Conservation (phyloP, 2,113 vertebrate genomes). For the Xenus cinereus region DNA sequence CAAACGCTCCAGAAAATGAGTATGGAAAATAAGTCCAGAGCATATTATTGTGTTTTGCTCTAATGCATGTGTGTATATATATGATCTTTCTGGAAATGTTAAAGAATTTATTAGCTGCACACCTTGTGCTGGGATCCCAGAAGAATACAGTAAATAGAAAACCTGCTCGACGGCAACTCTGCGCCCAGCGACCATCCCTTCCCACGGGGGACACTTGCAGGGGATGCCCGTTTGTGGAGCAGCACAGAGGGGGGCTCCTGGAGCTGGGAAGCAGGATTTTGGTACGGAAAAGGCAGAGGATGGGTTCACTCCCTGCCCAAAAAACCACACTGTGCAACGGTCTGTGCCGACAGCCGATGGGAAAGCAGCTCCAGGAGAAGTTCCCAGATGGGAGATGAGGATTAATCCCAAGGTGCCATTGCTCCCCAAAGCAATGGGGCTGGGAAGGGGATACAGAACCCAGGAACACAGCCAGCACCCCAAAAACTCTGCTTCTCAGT, state of each 20-base stretch:
- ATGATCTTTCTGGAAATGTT: not conserved
- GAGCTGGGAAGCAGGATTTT: not conserved
- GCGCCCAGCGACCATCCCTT: not conserved
- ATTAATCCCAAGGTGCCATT: too few species aligned
- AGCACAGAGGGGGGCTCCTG: not conserved
- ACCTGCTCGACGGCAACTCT: not conserved
- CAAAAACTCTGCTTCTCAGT: not conserved
- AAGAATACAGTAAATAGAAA: not conserved
- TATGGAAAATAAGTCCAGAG: not conserved
- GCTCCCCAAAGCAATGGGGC: not conserved
- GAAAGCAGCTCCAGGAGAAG: not conserved
- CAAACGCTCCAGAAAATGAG: not conserved
- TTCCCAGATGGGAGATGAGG: not conserved
- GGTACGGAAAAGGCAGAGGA: not conserved
- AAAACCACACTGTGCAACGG: fast-evolving
- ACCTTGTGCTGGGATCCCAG: not conserved
- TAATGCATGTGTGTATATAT: not conserved
- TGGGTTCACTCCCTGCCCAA: not conserved
- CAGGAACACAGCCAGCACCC: not conserved
- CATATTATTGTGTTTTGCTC: not conserved
- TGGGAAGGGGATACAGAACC: fast-evolving
- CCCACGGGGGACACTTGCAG: too few species aligned
- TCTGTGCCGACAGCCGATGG: not conserved
- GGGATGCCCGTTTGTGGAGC: not conserved
- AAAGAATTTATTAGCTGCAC: not conserved